Conservation (phyloP, 2,888 invertebrate species). For the Clistopyga incitator region DNA sequence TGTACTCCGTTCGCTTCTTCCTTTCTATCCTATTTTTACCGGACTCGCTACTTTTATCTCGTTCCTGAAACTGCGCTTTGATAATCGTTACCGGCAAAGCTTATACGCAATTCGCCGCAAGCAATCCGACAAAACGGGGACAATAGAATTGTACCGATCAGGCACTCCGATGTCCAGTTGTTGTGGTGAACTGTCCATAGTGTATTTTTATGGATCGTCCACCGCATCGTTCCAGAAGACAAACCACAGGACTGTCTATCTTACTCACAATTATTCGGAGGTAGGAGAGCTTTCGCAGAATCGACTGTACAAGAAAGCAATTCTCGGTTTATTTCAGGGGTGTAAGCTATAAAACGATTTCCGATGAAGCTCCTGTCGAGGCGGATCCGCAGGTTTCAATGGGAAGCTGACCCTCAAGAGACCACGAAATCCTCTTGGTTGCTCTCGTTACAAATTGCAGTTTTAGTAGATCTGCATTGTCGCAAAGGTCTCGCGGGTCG, state of each 20-base stretch:
- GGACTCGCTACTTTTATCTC: conserved; percentile 36
- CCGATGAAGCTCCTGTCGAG: conserved; percentile 25
- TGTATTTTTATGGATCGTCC: background rate
- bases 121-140: conserved; percentile 12
- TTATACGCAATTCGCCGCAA: conserved; percentile 33
- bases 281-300: conserved; percentile 19
- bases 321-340: conserved; percentile 41
- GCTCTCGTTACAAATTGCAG: conserved; percentile 8
- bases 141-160: conserved; percentile 19
- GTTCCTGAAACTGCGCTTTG: conserved; percentile 15
- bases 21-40: conserved; percentile 59
- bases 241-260: conserved; percentile 42
- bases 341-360: conserved; percentile 41
- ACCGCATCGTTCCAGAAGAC: conserved; percentile 2
- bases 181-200: conserved; percentile 8
- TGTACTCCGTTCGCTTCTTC: background rate
- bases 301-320: conserved; percentile 27
- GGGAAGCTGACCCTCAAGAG: background rate
- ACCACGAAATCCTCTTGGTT: background rate
- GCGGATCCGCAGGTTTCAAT: background rate
- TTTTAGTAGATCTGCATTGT: background rate
- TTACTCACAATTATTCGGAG: conserved; percentile 15
- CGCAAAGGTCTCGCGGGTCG: background rate
- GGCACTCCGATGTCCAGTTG: conserved; percentile 16
- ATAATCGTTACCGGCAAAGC: conserved; percentile 47